Percentiles rank a stretch among this genome's conserved stretches.
These are phyloP conservation scores for Bagarius yarrelli DNA, from an alignment of 2,113 vertebrate genomes.

Conservation along the genomic window DNA sequence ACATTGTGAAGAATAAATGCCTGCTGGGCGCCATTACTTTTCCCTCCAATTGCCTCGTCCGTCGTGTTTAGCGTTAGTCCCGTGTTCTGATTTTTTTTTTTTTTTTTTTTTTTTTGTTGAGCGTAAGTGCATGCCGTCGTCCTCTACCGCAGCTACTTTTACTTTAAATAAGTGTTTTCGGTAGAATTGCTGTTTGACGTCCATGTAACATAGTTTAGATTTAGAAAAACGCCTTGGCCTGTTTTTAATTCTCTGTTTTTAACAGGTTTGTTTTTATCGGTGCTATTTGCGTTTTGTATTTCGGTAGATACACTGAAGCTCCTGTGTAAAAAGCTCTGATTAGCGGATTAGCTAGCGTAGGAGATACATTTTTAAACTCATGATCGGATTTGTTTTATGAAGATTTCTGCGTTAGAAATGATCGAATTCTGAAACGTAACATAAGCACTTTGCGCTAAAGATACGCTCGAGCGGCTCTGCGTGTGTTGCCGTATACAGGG, in stretches of 20 bases:
- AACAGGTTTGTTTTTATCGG: neutral
- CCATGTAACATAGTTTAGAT: neutral
- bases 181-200: neutral
- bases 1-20: neutral
- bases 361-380: neutral
- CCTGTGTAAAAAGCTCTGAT: neutral
- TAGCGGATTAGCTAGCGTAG: no score
- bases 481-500: neutral
- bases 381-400: neutral
- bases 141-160: neutral
- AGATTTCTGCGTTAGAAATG: neutral
- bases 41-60: neutral
- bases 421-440: neutral
- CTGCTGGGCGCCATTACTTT: neutral
- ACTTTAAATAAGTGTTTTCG: neutral
- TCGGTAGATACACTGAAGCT: neutral
- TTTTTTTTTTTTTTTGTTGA: neutral
- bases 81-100: neutral
- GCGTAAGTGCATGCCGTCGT: neutral
- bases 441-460: constrained; percentile 2
- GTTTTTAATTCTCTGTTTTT: neutral
- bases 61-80: neutral
- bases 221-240: neutral
- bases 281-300: constrained; percentile 24
- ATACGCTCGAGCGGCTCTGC: neutral